phyloP scores from a whole-genome alignment of 2,113 vertebrate species.

The Thalassoma bifasciatum region DNA sequence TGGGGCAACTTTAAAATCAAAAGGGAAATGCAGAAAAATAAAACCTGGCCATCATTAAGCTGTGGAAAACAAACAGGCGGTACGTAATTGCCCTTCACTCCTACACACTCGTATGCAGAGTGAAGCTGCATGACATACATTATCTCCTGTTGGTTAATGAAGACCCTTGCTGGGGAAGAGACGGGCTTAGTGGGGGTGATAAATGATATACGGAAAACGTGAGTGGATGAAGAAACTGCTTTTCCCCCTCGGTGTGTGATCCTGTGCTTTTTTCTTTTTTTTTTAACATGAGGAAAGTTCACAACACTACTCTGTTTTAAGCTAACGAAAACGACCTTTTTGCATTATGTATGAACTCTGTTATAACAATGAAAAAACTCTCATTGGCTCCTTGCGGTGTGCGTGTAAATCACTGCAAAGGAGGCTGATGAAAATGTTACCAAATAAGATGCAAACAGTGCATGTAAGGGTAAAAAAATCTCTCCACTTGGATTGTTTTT shows the following conservation, averaged over 20 bases:
- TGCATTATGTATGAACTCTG: neutral
- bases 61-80: constrained; percentile 39
- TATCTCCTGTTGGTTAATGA: constrained; percentile 48
- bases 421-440: constrained; percentile 12
- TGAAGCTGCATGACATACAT: constrained; percentile 35
- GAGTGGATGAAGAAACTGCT: constrained; percentile 23
- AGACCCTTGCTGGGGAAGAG: constrained; percentile 26
- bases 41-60: neutral
- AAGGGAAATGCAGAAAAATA: constrained; percentile 30
- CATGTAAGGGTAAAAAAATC: neutral
- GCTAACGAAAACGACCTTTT: neutral
- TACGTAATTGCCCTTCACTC: constrained; percentile 34
- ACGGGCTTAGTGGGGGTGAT: neutral
- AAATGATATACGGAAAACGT: neutral
- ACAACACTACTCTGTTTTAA: constrained; percentile 3
- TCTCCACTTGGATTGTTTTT: constrained; percentile 1
- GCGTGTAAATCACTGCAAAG: neutral
- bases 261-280: too few relatives aligned
- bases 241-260: neutral
- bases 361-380: neutral
- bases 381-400: neutral
- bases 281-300: constrained; percentile 1
- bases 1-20: constrained; percentile 26
- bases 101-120: constrained; percentile 40
- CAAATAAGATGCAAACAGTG: constrained; percentile 27